Evolutionary conservation across 2,888 invertebrate genomes (phyloP).

Genomic region (Acanthosepion pharaonis): DNA sequence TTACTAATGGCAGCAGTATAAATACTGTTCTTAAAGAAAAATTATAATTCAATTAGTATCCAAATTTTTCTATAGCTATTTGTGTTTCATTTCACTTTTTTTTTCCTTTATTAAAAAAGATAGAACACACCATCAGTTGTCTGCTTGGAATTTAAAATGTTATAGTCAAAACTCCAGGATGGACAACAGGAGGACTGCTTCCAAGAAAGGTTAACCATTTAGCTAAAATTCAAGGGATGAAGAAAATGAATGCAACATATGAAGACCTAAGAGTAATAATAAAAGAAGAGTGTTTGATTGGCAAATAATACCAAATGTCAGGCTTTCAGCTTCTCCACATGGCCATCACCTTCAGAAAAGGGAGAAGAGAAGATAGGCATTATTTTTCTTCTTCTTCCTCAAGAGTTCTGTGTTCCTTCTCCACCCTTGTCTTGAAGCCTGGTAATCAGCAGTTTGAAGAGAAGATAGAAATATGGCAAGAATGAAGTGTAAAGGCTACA

Average conservation of each 20-base stretch:
- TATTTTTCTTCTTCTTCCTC: background rate
- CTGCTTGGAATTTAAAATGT: too few species aligned
- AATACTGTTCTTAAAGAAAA: too few species aligned
- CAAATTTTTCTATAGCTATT: too few species aligned
- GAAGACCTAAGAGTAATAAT: background rate
- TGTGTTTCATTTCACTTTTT: too few species aligned
- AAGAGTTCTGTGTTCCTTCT: background rate
- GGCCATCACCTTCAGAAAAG: background rate
- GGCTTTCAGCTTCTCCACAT: background rate
- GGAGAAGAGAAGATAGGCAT: background rate
- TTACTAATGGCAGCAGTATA: too few species aligned
- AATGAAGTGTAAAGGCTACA: conserved; percentile 2
- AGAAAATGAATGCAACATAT: background rate
- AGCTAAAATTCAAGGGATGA: background rate
- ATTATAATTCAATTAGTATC: too few species aligned
- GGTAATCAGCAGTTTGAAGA: background rate
- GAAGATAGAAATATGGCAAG: background rate
- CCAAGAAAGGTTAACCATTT: too few species aligned
- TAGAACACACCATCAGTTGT: too few species aligned
- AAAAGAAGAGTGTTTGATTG: background rate
- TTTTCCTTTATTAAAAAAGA: too few species aligned
- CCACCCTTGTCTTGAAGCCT: background rate
- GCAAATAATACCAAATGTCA: background rate
- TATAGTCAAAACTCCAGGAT: too few species aligned
- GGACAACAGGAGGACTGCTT: too few species aligned